phyloP scores from a whole-genome alignment of 2,888 invertebrate genomes.

The Coleophora flavipennella region DNA sequence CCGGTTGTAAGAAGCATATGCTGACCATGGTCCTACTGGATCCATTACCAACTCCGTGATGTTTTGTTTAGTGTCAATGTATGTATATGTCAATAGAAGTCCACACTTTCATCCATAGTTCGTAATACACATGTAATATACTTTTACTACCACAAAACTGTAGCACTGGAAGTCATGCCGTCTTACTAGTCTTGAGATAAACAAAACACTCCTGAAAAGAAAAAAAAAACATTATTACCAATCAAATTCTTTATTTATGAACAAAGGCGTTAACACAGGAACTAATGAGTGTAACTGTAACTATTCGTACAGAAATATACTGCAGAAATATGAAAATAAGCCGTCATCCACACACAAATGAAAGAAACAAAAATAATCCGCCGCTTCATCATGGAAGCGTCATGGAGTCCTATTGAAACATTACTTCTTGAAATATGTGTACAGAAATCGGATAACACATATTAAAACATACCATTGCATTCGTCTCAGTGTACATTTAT shows the following conservation, averaged over 20 bases:
- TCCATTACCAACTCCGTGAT: conserved; percentile 81
- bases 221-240: conserved; percentile 35
- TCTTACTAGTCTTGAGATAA: conserved; percentile 33
- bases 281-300: conserved; percentile 5
- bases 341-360: conserved; percentile 15
- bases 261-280: neutral
- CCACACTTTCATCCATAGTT: conserved; percentile 72
- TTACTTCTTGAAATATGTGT: conserved; percentile 22
- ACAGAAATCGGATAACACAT: conserved; percentile 20
- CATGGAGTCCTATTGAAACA: conserved; percentile 50
- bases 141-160: conserved; percentile 46
- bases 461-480: conserved; percentile 62
- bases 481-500: conserved; percentile 52
- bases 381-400: conserved; percentile 61
- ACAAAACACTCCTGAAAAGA: conserved; percentile 58
- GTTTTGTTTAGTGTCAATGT: conserved; percentile 49
- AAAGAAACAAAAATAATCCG: conserved; percentile 48
- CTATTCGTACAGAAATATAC: too few species aligned
- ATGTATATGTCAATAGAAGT: conserved; percentile 63
- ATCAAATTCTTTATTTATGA: conserved; percentile 5
- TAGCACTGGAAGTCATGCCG: conserved; percentile 49
- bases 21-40: conserved; percentile 92
- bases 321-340: neutral
- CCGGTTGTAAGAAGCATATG: conserved; percentile 87
- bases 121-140: conserved; percentile 46